Conservation (phyloP, 2,888 invertebrate genomes). For the Abrostola tripartita region DNA sequence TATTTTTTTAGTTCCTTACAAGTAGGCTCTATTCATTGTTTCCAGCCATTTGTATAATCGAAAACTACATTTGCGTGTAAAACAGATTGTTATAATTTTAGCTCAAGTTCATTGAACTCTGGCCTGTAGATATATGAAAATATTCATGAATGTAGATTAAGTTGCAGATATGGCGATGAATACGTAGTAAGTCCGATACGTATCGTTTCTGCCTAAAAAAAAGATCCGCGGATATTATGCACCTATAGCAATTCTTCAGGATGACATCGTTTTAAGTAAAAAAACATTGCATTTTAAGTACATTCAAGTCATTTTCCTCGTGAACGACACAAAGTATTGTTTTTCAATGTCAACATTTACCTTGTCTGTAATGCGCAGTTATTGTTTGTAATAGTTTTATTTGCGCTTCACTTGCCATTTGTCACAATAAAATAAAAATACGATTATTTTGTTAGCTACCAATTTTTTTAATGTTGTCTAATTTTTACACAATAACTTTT, state of each 20-base stretch:
- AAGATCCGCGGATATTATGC: no score
- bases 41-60: neutral
- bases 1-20: neutral
- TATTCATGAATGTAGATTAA: neutral
- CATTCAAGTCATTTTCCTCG: slow-evolving; percentile 7
- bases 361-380: slow-evolving; percentile 37
- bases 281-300: neutral
- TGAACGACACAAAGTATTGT: slow-evolving; percentile 24
- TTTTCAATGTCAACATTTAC: slow-evolving; percentile 30
- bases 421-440: neutral
- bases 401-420: slow-evolving; percentile 25
- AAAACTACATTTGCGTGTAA: neutral
- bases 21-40: neutral
- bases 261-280: no score
- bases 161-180: neutral
- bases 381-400: slow-evolving; percentile 34
- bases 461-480: neutral
- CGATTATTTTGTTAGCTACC: neutral
- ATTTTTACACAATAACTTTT: neutral
- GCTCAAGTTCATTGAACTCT: slow-evolving; percentile 1
- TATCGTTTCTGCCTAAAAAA: no score
- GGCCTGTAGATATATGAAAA: neutral
- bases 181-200: neutral
- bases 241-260: no score
- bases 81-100: neutral